Conservation (phyloP, 2,113 vertebrate species). For the Platichthys stellatus region DNA sequence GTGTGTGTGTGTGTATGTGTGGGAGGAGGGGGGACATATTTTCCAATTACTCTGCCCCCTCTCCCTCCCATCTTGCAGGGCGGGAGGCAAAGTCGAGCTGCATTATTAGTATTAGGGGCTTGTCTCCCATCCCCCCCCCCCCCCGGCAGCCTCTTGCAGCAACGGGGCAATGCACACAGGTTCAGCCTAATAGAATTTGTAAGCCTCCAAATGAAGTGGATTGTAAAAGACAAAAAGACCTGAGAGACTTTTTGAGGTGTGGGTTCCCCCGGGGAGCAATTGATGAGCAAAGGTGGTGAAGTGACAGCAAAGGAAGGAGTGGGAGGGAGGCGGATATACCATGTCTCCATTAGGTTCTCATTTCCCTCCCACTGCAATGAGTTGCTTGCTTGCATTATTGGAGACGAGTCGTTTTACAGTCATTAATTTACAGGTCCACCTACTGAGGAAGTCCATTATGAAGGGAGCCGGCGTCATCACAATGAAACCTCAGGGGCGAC, state of each 20-base stretch:
- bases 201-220: slow-evolving; percentile 65
- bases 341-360: slow-evolving; percentile 48
- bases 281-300: slow-evolving; percentile 23
- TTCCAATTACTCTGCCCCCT: slow-evolving; percentile 78
- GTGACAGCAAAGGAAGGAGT: slow-evolving; percentile 24
- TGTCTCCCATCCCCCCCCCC: slow-evolving; percentile 46
- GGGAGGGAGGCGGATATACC: slow-evolving; percentile 12
- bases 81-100: slow-evolving; percentile 69
- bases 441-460: slow-evolving; percentile 56
- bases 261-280: background rate
- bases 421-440: slow-evolving; percentile 61
- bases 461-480: slow-evolving; percentile 53
- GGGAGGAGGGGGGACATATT: slow-evolving; percentile 64
- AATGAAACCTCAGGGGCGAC: slow-evolving; percentile 47
- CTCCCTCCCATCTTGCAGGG: slow-evolving; percentile 65
- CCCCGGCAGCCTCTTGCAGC: slow-evolving; percentile 30
- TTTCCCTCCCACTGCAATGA: slow-evolving; percentile 38
- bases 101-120: slow-evolving; percentile 76
- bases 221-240: slow-evolving; percentile 59
- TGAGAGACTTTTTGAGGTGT: slow-evolving; percentile 7
- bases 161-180: slow-evolving; percentile 26
- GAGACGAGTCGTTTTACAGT: slow-evolving; percentile 65
- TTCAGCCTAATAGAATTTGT: slow-evolving; percentile 68
- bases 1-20: background rate
- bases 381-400: slow-evolving; percentile 64